Base-by-base conservation (phyloP, 1,140 invertebrate species). In the Leptinotarsa texana region DNA sequence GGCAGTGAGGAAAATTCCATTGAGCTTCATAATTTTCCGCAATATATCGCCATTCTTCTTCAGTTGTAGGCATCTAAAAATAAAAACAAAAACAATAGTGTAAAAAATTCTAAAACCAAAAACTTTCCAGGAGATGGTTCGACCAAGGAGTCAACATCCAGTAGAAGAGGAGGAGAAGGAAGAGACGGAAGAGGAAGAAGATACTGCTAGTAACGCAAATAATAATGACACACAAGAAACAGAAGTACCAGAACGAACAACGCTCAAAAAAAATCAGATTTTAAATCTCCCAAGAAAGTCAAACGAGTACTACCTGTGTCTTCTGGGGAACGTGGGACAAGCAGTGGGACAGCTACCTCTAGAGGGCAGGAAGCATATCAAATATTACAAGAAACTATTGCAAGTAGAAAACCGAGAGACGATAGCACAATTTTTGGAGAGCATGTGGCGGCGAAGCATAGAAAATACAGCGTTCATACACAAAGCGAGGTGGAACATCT, bases 1-100 rank as follows among this genome's bases (percentile, higher is more conserved):
- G 3, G 51, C 75, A 78, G 33, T 76, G 71, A n/a, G 67, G 72
- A 72, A 76, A 78, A 51, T 78, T 76, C 51, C 74, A 73, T 48
- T 72, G 3, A 4, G 3, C 15, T 22, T 71, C 47, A 18, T 71
- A 71, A 8, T 71, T 63, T 21, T 57, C 24, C 15, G 69, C 69
- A 57, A 57, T 21, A 17, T 71, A n/a, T 18, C 17, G 13, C 69
- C 69, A 69, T 70, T 74, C 67, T 62, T 69, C 47, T 74, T 69
- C 27, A 33, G 66, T 68, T 33, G 73, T 69, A 69, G 73, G 73
- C 66, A 74, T 74, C 73, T 74, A 62, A 51, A 74, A 74, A 69
- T 21, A 74, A 74, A 69, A 69, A 74, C 27, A 27, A 27, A 27
- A 27, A 27, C 27, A 27, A 27, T 27, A 27, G 27, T 27, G 27